A percentile compares a stretch with the other conserved stretches of the same genome.
phyloP scores from a whole-genome alignment of 2,797 vertebrate species.

The Pygocentrus nattereri region DNA sequence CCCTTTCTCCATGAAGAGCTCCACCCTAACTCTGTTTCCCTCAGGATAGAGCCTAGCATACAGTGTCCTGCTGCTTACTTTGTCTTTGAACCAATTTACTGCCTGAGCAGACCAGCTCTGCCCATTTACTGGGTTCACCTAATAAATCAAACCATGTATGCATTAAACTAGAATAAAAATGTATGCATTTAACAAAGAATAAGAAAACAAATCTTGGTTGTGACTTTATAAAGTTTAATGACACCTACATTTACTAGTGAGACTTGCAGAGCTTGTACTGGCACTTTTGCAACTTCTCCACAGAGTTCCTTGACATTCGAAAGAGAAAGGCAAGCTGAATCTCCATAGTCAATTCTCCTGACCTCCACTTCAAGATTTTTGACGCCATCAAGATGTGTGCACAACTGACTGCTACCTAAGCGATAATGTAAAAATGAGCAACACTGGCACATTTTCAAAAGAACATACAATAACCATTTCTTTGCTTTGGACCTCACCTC shows the following conservation, averaged over 20 bases:
- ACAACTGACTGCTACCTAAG: constrained; percentile 43
- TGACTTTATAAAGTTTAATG: background rate
- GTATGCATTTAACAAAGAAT: background rate
- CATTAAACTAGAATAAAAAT: background rate
- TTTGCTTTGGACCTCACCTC: constrained; percentile 56
- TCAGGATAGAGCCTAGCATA: constrained; percentile 77
- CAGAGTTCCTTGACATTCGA: constrained; percentile 68
- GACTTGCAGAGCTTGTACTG: constrained; percentile 76
- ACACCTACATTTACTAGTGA: constrained; percentile 76
- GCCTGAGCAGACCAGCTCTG: constrained; percentile 75
- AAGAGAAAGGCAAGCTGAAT: constrained; percentile 70
- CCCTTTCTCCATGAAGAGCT: constrained; percentile 82
- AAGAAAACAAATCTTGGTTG: background rate
- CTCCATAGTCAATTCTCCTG: constrained; percentile 77
- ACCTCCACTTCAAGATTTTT: constrained; percentile 74
- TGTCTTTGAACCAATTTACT: constrained; percentile 76
- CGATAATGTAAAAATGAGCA: constrained; percentile 37
- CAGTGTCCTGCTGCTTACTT: constrained; percentile 73
- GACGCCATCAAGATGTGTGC: constrained; percentile 10
- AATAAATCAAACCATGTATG: background rate
- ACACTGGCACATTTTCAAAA: background rate
- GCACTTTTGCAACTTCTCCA: constrained; percentile 63
- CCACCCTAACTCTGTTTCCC: constrained; percentile 65
- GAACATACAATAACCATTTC: too few species aligned
- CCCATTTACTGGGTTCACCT: constrained; percentile 77